phyloP scores from a whole-genome alignment of 2,797 vertebrate species.

The Tragopan temminckii region DNA sequence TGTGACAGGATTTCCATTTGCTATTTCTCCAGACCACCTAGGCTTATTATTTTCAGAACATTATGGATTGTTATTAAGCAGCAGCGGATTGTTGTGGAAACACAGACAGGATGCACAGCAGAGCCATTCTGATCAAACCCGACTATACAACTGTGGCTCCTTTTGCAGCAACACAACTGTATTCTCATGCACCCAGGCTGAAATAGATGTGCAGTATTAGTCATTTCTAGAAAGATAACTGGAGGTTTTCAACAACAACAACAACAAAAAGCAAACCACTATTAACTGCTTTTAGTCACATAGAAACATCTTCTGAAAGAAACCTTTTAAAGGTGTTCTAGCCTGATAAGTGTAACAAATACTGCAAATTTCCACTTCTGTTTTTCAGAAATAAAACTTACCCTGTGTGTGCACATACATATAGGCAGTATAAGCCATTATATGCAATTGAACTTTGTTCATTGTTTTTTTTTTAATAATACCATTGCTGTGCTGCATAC shows the following conservation, averaged over 20 bases:
- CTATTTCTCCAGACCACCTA: constrained; percentile 52
- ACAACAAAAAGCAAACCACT: not conserved
- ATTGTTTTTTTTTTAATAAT: not conserved
- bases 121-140: not conserved
- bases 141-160: not conserved
- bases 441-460: constrained; percentile 21
- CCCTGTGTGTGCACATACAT: not conserved
- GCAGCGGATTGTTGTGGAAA: constrained; percentile 22
- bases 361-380: not conserved
- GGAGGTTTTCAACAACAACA: not conserved
- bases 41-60: constrained; percentile 70
- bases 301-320: not conserved
- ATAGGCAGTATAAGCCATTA: constrained; percentile 31
- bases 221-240: constrained; percentile 5
- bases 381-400: not conserved
- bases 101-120: not conserved
- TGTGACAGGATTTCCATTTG: constrained; percentile 70
- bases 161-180: not conserved
- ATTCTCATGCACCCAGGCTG: not conserved
- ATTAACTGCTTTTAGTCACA: constrained; percentile 35
- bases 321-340: constrained; percentile 45
- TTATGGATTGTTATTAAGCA: constrained; percentile 63
- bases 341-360: constrained; percentile 52
- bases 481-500: not conserved
- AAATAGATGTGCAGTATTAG: not conserved